phyloP scores from a whole-genome alignment of 2,888 invertebrate species.

The Anagyrus pseudococci region DNA sequence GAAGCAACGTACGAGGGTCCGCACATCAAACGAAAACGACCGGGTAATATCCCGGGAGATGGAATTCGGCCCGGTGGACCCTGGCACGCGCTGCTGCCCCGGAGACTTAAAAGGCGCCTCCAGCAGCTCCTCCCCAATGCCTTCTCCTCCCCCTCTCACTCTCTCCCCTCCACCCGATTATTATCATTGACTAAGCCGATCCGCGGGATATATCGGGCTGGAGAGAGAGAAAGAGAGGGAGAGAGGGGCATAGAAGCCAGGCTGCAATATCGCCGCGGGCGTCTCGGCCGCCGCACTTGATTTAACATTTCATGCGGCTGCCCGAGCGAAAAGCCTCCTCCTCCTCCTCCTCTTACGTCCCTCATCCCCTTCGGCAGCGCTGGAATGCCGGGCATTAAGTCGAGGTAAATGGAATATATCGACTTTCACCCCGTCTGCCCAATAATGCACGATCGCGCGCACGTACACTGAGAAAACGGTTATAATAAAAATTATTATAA shows the following conservation, averaged over 20 bases:
- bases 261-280: too few species aligned
- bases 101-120: too few species aligned
- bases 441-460: constrained; percentile 17
- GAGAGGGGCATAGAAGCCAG: too few species aligned
- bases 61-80: neutral
- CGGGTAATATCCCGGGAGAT: neutral
- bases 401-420: constrained; percentile 33
- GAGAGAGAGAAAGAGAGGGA: too few species aligned
- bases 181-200: neutral
- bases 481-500: too few species aligned
- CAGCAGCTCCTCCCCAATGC: too few species aligned
- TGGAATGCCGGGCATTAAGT: constrained; percentile 21
- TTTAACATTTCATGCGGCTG: constrained; percentile 19
- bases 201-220: neutral
- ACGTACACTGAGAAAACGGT: too few species aligned
- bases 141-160: too few species aligned
- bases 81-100: too few species aligned
- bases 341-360: neutral
- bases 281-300: constrained; percentile 12
- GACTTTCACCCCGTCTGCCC: constrained; percentile 15
- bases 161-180: neutral
- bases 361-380: neutral
- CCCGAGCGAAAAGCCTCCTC: neutral
- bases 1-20: neutral
- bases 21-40: neutral